A percentile compares a stretch with the other conserved stretches of the same genome.
Conservation (phyloP, 2,888 invertebrate genomes). For the Branchellion lobata region DNA sequence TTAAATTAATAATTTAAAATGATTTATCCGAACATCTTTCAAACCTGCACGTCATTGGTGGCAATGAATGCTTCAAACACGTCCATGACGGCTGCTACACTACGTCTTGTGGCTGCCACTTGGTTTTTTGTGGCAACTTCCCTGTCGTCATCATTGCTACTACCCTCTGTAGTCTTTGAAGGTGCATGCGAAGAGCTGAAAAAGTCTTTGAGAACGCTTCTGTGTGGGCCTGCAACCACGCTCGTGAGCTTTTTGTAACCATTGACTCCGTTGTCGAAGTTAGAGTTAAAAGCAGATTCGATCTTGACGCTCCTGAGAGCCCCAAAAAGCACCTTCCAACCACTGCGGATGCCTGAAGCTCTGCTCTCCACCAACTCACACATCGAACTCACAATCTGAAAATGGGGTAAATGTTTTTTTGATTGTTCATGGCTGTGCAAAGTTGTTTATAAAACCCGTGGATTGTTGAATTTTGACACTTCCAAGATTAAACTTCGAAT, state of each 20-base stretch:
- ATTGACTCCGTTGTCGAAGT: no score
- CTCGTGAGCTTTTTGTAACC: no score
- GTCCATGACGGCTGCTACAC: slow-evolving; percentile 68
- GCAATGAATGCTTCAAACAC: slow-evolving; percentile 85
- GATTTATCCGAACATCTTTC: not conserved
- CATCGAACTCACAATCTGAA: slow-evolving; percentile 85
- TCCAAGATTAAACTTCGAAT: not conserved
- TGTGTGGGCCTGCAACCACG: no score
- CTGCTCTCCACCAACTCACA: slow-evolving; percentile 94
- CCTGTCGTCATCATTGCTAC: not conserved
- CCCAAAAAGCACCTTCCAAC: slow-evolving; percentile 93
- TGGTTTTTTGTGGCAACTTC: not conserved
- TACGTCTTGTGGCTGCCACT: slow-evolving; percentile 55
- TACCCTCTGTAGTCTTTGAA: no score
- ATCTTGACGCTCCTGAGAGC: slow-evolving; percentile 78
- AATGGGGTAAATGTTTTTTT: not conserved
- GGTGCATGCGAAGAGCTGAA: no score
- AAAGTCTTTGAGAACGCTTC: no score
- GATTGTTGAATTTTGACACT: not conserved
- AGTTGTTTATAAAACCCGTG: not conserved
- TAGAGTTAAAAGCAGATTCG: slow-evolving; percentile 55
- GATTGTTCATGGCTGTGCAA: not conserved
- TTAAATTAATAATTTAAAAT: no score
- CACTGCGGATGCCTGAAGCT: slow-evolving; percentile 86
- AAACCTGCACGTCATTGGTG: slow-evolving; percentile 78